Evolutionary conservation across 2,113 vertebrate species (phyloP).

Genomic region (Cynopterus brachyotis): DNA sequence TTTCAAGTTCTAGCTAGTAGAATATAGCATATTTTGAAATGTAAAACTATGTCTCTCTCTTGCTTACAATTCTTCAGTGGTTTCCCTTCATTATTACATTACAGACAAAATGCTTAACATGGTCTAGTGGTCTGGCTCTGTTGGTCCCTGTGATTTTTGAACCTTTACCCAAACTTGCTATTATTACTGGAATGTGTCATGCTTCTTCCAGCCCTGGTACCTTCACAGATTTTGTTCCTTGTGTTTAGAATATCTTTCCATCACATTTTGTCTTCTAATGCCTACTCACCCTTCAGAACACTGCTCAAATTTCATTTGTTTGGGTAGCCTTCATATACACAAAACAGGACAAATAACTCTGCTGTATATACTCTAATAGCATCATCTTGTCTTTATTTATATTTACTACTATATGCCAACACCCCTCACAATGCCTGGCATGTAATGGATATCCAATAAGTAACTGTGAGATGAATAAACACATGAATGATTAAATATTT

Average conservation of each 20-base stretch:
- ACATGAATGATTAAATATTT: neutral
- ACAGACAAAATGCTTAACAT: neutral
- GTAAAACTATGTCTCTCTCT: neutral
- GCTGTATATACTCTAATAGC: neutral
- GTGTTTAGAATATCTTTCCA: neutral
- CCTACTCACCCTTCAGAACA: neutral
- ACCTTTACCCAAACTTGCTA: neutral
- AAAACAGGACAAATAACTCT: neutral
- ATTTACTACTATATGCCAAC: neutral
- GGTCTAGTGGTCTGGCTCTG: neutral
- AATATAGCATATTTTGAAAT: slow-evolving; percentile 49
- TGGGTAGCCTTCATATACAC: neutral
- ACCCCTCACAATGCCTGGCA: neutral
- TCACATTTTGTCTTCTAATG: neutral
- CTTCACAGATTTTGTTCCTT: neutral
- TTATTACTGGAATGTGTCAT: neutral
- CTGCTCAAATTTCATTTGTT: neutral
- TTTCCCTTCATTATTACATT: neutral
- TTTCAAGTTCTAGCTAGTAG: slow-evolving; percentile 48
- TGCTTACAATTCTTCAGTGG: neutral
- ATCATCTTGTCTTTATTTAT: neutral
- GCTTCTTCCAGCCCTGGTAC: neutral
- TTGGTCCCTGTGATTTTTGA: neutral
- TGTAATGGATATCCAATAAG: neutral
- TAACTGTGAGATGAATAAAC: neutral